Base-by-base conservation (phyloP, 2,797 vertebrate species). In the Sparus aurata region DNA sequence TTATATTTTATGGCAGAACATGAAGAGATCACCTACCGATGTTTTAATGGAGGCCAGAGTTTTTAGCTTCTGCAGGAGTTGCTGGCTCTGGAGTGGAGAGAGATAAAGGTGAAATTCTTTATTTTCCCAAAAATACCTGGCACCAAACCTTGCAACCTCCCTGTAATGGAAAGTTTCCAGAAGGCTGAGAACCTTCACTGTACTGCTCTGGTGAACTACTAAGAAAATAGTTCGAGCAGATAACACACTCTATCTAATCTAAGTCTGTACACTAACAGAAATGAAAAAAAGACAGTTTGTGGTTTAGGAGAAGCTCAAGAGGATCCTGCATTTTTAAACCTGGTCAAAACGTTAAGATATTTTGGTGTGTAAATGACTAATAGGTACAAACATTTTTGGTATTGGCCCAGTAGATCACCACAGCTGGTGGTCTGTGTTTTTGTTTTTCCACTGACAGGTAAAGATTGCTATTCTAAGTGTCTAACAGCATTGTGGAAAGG, bases 1-100 rank as follows among this genome's bases (percentile, higher is more conserved):
- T 54, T n/a, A 18, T 23, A 1, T 63, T 57, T 18, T 27, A 61
- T 49, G 20, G 20, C 5, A 65, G 59, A 61, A 45, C 16, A 73
- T 17, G 4, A 41, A 27, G 4, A 80, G 22, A 61, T 52, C 47
- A 95, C 92, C 61, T 97, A 99, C 98, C 94, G 95, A 96, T 65
- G 96, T 97, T 94, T 95, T 98, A 89, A 99, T 97, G 80, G 93
- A 96, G 76, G 94, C 83, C 89, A 98, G 80, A 82, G 95, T 94
- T 90, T 98, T 98, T 59, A 99, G 87, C 89, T 95, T 95, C 90
- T 97, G 96, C 92, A 98, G 92, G 60, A 99, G 94, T 13, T 95
- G 95, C 30, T 98, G 97, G 90, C 97, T 98, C 98, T 99, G 52
- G 46, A 73, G 20, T 25, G 43, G 60, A 92, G 30, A 93, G n/a